Evolutionary conservation across 92 coral and sea anemone genomes (phyloP).

Genomic region (Parazoanthus darwini): DNA sequence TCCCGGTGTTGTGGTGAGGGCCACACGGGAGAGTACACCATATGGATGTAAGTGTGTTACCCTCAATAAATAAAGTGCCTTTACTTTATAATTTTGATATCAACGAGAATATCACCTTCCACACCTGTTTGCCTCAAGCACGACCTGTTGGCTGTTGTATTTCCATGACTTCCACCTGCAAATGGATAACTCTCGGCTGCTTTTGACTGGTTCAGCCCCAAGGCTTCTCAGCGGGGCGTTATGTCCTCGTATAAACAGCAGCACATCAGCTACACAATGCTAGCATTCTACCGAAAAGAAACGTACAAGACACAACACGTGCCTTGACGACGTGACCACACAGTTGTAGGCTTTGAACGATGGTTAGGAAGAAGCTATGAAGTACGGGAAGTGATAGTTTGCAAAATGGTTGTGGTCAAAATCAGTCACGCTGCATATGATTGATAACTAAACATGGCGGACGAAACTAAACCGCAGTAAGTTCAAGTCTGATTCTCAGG

Average conservation of each 20-base stretch:
- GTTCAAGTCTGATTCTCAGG: neutral
- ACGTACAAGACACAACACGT: neutral
- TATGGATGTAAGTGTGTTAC: too few relatives aligned
- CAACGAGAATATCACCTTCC: too few relatives aligned
- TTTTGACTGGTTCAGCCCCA: neutral
- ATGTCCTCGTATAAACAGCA: neutral
- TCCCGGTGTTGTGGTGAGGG: too few relatives aligned
- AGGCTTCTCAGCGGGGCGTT: neutral
- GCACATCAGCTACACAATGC: neutral
- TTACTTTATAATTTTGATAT: too few relatives aligned
- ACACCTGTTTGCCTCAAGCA: too few relatives aligned
- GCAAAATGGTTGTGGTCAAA: neutral
- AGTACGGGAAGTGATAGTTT: too few relatives aligned
- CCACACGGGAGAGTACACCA: too few relatives aligned
- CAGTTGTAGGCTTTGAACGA: neutral
- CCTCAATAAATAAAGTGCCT: too few relatives aligned
- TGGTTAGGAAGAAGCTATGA: neutral
- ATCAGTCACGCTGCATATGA: neutral
- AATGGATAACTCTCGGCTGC: neutral
- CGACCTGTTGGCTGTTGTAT: too few relatives aligned
- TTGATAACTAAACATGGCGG: neutral
- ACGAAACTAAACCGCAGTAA: neutral
- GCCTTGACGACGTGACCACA: neutral
- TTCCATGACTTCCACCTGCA: neutral
- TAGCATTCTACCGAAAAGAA: neutral